A percentile compares a stretch with the other conserved stretches of the same genome.
phyloP scores from a whole-genome alignment of 2,113 vertebrate species.

The Ginglymostoma cirratum region DNA sequence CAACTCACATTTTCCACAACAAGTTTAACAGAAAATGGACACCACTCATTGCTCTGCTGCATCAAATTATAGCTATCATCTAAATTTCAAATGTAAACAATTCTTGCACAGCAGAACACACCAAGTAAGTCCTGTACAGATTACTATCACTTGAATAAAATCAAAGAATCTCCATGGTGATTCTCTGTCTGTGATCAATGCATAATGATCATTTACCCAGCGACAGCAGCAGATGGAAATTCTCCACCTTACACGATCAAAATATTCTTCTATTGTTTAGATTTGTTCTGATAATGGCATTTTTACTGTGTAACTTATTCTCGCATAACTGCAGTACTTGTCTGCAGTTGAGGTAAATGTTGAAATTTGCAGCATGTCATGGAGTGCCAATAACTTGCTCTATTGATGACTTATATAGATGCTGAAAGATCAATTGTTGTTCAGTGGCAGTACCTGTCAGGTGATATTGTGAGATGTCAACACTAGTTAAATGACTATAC shows the following conservation, averaged over 20 bases:
- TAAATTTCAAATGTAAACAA: background rate
- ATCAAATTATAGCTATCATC: background rate
- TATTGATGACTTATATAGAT: background rate
- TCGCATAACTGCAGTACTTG: background rate
- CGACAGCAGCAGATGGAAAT: background rate
- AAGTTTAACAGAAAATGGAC: background rate
- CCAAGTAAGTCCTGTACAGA: background rate
- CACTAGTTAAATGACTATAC: background rate
- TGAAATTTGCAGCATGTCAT: background rate
- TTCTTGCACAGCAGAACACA: background rate
- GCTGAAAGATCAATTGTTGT: background rate
- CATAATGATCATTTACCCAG: background rate
- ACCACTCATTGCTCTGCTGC: background rate
- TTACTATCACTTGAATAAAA: background rate
- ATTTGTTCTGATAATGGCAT: background rate
- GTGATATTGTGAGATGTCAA: background rate
- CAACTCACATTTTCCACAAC: background rate
- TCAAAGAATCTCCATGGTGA: background rate
- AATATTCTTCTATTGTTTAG: background rate
- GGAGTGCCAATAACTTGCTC: background rate
- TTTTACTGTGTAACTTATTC: background rate
- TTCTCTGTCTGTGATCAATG: background rate
- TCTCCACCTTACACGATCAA: background rate
- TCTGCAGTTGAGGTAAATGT: background rate
- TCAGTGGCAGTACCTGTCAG: background rate